Conservation (phyloP, 2,888 invertebrate species). For the Drosophila mercatorum region DNA sequence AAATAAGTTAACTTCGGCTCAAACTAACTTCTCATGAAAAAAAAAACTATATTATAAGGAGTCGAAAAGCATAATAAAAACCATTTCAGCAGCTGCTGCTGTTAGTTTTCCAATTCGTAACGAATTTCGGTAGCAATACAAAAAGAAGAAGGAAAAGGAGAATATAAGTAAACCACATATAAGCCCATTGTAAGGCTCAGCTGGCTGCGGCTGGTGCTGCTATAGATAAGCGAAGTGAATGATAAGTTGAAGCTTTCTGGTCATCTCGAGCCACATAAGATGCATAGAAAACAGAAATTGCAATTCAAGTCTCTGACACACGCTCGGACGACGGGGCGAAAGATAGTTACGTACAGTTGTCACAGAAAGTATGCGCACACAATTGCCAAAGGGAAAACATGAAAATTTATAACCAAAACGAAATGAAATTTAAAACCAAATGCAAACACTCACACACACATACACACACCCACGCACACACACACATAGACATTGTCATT, state of each 20-base stretch:
- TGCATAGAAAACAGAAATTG: conserved; percentile 33
- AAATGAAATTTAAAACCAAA: conserved; percentile 70
- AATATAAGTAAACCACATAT: conserved; percentile 7
- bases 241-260: conserved; percentile 20
- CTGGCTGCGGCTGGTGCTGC: conserved; percentile 35
- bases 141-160: not conserved
- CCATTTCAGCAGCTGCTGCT: conserved; percentile 1
- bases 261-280: conserved; percentile 8
- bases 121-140: conserved; percentile 1
- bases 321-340: not conserved
- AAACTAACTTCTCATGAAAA: too few species aligned
- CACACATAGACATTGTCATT: conserved; percentile 25
- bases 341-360: conserved; percentile 52
- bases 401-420: conserved; percentile 61
- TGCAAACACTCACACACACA: conserved; percentile 30
- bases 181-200: conserved; percentile 23
- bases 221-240: conserved; percentile 47
- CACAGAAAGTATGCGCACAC: conserved; percentile 47
- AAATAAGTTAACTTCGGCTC: too few species aligned
- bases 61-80: not conserved
- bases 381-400: conserved; percentile 54
- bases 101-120: not conserved
- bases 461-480: conserved; percentile 2
- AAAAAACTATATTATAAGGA: too few species aligned
- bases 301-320: conserved; percentile 41